A percentile compares a stretch with the other conserved stretches of the same genome.
Conservation (phyloP, 2,797 vertebrate genomes). For the Acanthiza pusilla region DNA sequence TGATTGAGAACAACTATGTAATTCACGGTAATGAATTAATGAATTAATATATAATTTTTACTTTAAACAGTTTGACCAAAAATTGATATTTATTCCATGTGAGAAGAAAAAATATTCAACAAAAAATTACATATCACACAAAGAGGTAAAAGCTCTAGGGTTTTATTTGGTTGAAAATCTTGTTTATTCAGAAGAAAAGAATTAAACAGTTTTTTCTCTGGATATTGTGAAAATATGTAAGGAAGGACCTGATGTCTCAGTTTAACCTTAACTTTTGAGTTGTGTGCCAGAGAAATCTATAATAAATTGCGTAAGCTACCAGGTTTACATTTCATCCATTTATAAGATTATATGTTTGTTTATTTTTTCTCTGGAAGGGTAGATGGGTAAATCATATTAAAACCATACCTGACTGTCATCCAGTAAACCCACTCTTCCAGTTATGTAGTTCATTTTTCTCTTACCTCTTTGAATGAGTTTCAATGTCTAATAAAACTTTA, state of each 20-base stretch:
- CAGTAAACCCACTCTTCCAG: background rate
- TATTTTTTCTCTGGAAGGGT: background rate
- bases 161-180: background rate
- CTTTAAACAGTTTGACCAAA: background rate
- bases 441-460: background rate
- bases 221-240: background rate
- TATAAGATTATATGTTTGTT: background rate
- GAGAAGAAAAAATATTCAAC: background rate
- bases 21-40: background rate
- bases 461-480: conserved; percentile 15
- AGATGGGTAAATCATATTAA: background rate
- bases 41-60: background rate
- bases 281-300: background rate
- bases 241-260: background rate
- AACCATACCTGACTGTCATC: background rate
- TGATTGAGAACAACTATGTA: background rate
- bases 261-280: background rate
- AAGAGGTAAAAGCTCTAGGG: background rate
- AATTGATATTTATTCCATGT: background rate
- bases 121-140: background rate
- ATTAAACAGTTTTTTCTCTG: background rate
- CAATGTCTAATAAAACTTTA: conserved; percentile 27
- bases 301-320: background rate
- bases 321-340: background rate
- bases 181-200: background rate